Percentiles rank a stretch among this genome's conserved stretches.
phyloP scores from a whole-genome alignment of 2,797 vertebrate genomes.

The Eulemur mongoz region DNA sequence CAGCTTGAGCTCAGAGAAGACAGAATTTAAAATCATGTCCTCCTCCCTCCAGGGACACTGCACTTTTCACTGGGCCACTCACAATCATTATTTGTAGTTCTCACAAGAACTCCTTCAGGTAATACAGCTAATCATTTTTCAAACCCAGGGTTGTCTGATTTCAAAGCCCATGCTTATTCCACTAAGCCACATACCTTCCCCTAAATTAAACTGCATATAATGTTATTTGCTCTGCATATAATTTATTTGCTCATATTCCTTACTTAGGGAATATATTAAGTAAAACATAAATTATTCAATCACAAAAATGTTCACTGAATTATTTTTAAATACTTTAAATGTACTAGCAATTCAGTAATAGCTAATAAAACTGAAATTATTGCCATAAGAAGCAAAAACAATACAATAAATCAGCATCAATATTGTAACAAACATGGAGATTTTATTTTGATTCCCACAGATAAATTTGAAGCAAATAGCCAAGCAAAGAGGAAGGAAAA shows the following conservation, averaged over 20 bases:
- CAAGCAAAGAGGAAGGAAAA: not conserved
- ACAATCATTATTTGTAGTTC: not conserved
- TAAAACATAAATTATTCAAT: not conserved
- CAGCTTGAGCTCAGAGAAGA: not conserved
- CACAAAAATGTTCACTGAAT: not conserved
- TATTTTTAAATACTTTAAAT: not conserved
- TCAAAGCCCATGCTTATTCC: not conserved
- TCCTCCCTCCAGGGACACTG: not conserved
- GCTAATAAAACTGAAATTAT: not conserved
- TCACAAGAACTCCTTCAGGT: not conserved
- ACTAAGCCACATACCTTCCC: not conserved
- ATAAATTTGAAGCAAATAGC: not conserved
- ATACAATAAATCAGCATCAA: not conserved
- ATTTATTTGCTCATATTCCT: not conserved
- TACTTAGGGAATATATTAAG: not conserved
- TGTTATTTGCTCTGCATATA: not conserved
- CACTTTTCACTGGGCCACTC: not conserved
- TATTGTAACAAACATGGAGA: not conserved
- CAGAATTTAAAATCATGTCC: not conserved
- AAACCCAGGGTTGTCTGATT: not conserved
- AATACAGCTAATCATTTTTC: not conserved
- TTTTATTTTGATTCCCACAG: constrained; percentile 6
- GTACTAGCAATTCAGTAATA: not conserved
- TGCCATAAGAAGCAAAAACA: not conserved
- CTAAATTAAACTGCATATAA: not conserved